Conservation (phyloP, 2,888 invertebrate genomes). For the Acrobasis suavella region DNA sequence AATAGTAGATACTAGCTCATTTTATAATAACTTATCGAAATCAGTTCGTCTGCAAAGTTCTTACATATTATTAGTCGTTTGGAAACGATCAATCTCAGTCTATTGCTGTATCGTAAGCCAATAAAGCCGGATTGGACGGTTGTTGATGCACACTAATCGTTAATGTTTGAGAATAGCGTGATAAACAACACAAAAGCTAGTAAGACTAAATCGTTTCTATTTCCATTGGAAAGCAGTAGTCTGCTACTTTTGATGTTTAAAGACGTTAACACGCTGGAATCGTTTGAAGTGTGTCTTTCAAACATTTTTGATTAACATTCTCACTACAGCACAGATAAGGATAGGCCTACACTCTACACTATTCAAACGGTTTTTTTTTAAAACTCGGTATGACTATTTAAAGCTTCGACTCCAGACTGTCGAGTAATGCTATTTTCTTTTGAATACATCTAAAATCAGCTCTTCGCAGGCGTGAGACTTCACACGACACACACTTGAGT, state of each 20-base stretch:
- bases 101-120: constrained; percentile 2
- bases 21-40: too few species aligned
- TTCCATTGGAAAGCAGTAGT: constrained; percentile 13
- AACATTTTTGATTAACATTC: not conserved
- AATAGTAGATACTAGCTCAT: not conserved
- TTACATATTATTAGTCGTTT: not conserved
- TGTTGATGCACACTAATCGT: constrained; percentile 38
- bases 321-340: not conserved
- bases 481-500: too few species aligned
- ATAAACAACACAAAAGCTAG: constrained; percentile 34
- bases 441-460: too few species aligned
- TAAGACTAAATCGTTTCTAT: constrained; percentile 33
- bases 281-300: constrained; percentile 19
- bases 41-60: too few species aligned
- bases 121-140: constrained; percentile 18
- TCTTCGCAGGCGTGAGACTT: too few species aligned
- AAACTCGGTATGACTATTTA: too few species aligned
- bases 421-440: too few species aligned
- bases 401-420: too few species aligned
- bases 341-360: not conserved
- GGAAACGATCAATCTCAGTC: not conserved
- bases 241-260: constrained; percentile 55
- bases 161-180: constrained; percentile 41
- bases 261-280: constrained; percentile 32
- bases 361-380: not conserved